These are phyloP conservation scores for Spilarctia lutea DNA, from an alignment of 2,888 invertebrate species.

Conservation along the genomic window DNA sequence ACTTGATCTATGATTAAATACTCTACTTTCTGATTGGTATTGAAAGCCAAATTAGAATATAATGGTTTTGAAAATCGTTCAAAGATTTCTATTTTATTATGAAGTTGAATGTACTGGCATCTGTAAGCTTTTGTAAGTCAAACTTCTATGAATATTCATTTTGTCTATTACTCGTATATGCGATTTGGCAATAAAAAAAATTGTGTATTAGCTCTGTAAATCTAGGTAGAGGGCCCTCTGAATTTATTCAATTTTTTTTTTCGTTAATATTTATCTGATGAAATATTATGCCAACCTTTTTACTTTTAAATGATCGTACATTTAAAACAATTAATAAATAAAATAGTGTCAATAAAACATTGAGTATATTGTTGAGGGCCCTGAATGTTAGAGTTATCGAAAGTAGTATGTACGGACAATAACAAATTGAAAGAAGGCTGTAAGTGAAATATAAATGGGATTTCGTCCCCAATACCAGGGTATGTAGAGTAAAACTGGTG, in stretches of 20 bases:
- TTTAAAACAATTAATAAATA: no score
- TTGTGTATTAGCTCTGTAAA: neutral
- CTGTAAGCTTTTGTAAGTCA: neutral
- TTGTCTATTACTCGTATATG: neutral
- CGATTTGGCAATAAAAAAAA: neutral
- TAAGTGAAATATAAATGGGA: conserved; percentile 73
- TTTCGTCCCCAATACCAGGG: conserved; percentile 81
- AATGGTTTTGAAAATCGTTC: no score
- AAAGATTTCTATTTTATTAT: neutral
- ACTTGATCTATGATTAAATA: no score
- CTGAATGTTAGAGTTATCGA: conserved; percentile 43
- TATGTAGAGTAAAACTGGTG: conserved; percentile 78
- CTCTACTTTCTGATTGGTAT: neutral
- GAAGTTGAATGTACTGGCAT: neutral
- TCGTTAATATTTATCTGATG: neutral
- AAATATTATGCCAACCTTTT: neutral
- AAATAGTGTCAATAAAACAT: neutral
- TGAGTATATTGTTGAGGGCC: conserved; percentile 38
- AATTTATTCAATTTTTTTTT: neutral
- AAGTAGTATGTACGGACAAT: conserved; percentile 77
- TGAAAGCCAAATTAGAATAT: neutral
- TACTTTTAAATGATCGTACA: no score
- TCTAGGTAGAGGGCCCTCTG: conserved; percentile 8
- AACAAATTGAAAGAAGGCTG: conserved; percentile 81
- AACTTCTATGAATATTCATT: neutral